A percentile compares a stretch with the other conserved stretches of the same genome.
Conservation (phyloP, 1,140 invertebrate genomes). For the Pseudachorutes palmiensis region DNA sequence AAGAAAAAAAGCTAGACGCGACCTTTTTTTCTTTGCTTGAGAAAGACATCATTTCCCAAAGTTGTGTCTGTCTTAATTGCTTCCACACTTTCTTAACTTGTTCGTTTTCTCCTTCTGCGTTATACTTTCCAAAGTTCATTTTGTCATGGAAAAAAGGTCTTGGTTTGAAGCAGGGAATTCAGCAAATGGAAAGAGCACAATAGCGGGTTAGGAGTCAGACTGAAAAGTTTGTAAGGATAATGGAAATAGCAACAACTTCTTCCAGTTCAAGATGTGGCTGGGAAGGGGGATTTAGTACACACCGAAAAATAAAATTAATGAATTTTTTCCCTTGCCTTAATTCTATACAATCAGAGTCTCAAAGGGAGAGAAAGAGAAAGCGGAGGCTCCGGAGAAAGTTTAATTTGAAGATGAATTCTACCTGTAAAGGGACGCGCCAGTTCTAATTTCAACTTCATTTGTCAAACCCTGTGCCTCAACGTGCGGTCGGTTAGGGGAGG, state of each 20-base stretch:
- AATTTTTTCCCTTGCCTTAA: not conserved
- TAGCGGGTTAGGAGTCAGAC: not conserved
- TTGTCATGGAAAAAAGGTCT: not conserved
- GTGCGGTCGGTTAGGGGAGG: too few relatives aligned
- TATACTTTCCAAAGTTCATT: not conserved
- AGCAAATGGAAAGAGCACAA: too few relatives aligned
- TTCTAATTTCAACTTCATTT: constrained; percentile 6
- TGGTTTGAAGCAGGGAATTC: not conserved
- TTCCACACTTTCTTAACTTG: not conserved
- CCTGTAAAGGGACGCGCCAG: not conserved
- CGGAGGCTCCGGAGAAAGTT: not conserved
- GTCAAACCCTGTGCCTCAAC: too few relatives aligned
- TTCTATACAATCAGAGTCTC: not conserved
- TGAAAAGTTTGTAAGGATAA: too few relatives aligned
- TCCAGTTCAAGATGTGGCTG: too few relatives aligned
- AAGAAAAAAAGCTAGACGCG: too few relatives aligned
- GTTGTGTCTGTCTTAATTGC: constrained; percentile 12
- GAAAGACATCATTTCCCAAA: too few relatives aligned
- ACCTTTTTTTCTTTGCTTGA: too few relatives aligned
- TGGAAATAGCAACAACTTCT: too few relatives aligned
- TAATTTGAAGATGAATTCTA: constrained; percentile 13
- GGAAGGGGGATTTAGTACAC: too few relatives aligned
- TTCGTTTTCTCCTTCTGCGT: not conserved
- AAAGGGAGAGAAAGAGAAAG: not conserved
- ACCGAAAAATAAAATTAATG: constrained; percentile 10